phyloP scores from a whole-genome alignment of 2,797 vertebrate species.

The Crocodylus rhombifer region DNA sequence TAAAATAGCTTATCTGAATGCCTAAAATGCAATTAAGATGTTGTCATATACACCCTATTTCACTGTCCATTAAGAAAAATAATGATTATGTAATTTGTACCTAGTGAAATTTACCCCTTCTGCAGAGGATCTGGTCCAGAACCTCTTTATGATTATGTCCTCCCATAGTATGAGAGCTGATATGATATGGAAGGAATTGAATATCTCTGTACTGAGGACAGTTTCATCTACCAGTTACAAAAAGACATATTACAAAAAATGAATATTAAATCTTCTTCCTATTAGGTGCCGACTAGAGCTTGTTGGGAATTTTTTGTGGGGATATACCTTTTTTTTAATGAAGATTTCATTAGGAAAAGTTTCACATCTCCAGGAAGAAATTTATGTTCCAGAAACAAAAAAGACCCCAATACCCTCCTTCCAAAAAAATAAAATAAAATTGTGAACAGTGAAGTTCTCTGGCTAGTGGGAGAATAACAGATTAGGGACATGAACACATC shows the following conservation, averaged over 20 bases:
- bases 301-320: background rate
- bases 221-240: background rate
- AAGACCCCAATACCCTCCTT: too few species aligned
- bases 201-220: background rate
- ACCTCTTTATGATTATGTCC: background rate
- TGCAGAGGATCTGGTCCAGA: background rate
- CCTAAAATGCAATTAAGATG: conserved; percentile 52
- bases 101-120: background rate
- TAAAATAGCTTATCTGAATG: conserved; percentile 57
- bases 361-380: too few species aligned
- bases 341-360: background rate
- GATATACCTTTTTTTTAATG: background rate
- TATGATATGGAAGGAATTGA: background rate
- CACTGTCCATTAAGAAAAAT: conserved; percentile 25
- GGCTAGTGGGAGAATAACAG: too few species aligned
- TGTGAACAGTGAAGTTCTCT: too few species aligned
- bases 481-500: too few species aligned
- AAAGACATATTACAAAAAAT: background rate
- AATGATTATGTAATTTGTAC: background rate
- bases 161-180: background rate
- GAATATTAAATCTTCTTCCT: background rate
- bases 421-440: too few species aligned
- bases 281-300: background rate
- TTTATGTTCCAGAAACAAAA: too few species aligned
- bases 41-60: conserved; percentile 57